Conservation (phyloP, 2,888 invertebrate species). For the Phymatocera aterrima region DNA sequence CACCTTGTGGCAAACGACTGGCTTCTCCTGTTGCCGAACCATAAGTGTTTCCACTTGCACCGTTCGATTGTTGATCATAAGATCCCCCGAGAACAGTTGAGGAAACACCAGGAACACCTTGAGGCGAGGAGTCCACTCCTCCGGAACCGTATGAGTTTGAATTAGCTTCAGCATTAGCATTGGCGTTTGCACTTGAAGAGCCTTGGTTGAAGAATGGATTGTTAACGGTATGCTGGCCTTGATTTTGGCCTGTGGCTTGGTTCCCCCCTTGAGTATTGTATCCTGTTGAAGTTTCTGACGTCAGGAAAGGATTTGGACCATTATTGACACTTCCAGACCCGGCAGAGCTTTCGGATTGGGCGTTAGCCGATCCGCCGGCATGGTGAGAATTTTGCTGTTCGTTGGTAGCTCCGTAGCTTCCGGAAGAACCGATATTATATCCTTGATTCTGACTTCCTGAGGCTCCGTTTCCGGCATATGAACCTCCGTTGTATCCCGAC, state of each 20-base stretch:
- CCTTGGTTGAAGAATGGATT: slow-evolving; percentile 38
- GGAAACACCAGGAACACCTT: background rate
- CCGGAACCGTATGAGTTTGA: background rate
- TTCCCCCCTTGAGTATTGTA: background rate
- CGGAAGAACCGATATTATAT: background rate
- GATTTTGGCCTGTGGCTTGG: background rate
- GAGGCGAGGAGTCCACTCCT: background rate
- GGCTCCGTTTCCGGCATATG: background rate
- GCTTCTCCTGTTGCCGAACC: background rate
- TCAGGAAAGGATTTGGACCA: background rate
- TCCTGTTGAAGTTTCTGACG: background rate
- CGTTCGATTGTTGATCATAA: background rate
- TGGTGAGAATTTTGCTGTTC: background rate
- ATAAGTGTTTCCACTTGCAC: background rate
- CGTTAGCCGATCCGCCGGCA: background rate
- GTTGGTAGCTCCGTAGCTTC: background rate
- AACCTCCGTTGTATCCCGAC: background rate
- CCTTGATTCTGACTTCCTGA: background rate
- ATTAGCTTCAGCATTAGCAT: background rate
- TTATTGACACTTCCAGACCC: background rate
- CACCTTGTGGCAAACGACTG: background rate
- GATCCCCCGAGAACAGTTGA: background rate
- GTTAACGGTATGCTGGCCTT: background rate
- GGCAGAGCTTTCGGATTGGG: background rate
- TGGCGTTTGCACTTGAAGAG: too few species aligned